Conservation (phyloP, 2,113 vertebrate genomes). For the Lepus europaeus region DNA sequence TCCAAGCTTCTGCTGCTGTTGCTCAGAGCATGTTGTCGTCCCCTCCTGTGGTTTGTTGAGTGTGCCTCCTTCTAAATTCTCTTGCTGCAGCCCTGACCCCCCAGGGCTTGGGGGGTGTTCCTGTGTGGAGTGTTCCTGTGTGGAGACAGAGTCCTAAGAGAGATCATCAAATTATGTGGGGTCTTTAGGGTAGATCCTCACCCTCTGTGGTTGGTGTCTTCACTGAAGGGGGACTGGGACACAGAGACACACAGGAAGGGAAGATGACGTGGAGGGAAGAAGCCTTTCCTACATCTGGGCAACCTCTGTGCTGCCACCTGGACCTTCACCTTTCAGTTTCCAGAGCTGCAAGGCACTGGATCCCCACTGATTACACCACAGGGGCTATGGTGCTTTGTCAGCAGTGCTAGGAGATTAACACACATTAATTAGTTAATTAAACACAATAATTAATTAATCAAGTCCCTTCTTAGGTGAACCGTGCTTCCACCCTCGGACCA, state of each 20-base stretch:
- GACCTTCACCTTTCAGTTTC: background rate
- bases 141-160: background rate
- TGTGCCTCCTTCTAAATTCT: background rate
- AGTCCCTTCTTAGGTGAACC: too few relatives aligned
- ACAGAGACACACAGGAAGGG: fast-evolving
- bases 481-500: too few relatives aligned
- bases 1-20: background rate
- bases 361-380: background rate
- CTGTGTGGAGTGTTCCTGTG: background rate
- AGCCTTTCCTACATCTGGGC: background rate
- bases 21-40: background rate
- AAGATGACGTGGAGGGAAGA: background rate
- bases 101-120: background rate
- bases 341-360: background rate
- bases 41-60: background rate
- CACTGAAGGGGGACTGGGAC: background rate
- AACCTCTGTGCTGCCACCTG: background rate
- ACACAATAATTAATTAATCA: background rate
- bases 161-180: background rate
- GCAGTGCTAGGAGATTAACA: background rate
- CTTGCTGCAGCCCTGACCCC: background rate
- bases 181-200: background rate
- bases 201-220: background rate
- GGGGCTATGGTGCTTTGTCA: background rate
- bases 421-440: too few relatives aligned